Percentiles rank a stretch among this genome's conserved stretches.
These are phyloP conservation scores for Conistra vaccinii DNA, from an alignment of 2,888 invertebrate genomes.

Conservation along the genomic window DNA sequence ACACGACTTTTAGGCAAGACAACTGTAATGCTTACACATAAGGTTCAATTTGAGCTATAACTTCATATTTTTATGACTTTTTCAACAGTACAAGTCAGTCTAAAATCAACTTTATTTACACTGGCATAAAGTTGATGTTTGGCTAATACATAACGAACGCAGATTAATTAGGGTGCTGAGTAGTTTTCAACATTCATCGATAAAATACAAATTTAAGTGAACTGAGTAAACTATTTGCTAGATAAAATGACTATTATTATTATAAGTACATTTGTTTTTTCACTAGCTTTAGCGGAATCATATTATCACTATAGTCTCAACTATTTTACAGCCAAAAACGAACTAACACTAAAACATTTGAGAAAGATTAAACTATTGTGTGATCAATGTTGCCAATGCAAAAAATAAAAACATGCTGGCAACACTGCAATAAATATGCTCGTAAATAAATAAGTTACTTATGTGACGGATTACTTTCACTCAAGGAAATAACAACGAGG, in stretches of 20 bases:
- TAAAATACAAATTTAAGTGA: constrained; percentile 17
- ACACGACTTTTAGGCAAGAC: too few species aligned
- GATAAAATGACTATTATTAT: constrained; percentile 11
- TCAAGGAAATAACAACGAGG: background rate
- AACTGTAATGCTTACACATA: too few species aligned
- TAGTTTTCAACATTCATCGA: background rate
- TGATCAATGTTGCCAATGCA: constrained; percentile 39
- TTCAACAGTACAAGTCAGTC: too few species aligned
- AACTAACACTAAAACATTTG: constrained; percentile 27
- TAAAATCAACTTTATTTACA: too few species aligned
- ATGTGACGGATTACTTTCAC: constrained; percentile 10
- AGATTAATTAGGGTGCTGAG: too few species aligned
- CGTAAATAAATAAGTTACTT: constrained; percentile 41
- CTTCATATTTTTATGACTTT: too few species aligned
- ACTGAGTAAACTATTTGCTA: constrained; percentile 14
- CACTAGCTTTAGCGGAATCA: constrained; percentile 51
- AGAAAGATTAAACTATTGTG: constrained; percentile 20
- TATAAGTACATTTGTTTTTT: constrained; percentile 48
- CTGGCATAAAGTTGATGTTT: too few species aligned
- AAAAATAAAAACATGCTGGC: constrained; percentile 51
- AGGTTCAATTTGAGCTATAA: too few species aligned
- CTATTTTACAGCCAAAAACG: constrained; percentile 54
- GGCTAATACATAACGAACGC: too few species aligned
- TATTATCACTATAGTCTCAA: constrained; percentile 53
- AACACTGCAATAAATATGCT: constrained; percentile 35